Evolutionary conservation across 1,140 invertebrate genomes (phyloP).

Genomic region (Acyrthosiphon pisum): DNA sequence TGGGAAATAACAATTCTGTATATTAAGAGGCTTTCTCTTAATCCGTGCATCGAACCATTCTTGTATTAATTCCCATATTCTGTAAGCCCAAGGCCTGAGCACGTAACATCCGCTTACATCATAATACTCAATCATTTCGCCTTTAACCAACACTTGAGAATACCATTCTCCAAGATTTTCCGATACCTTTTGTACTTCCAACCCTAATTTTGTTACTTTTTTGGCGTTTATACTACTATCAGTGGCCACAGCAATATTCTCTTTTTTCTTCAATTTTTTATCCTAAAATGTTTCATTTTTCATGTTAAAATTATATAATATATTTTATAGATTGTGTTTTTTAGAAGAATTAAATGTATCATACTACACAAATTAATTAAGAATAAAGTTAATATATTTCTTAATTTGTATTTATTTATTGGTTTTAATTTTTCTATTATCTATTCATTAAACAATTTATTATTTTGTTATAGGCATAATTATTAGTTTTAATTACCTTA

Average conservation of each 20-base stretch:
- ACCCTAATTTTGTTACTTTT: constrained; percentile 89
- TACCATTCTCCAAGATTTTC: constrained; percentile 98
- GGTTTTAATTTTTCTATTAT: too few species aligned
- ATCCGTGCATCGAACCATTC: constrained; percentile 90
- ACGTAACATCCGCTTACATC: constrained; percentile 99
- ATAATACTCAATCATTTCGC: constrained; percentile 99
- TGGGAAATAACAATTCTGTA: constrained; percentile 98
- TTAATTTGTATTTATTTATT: too few species aligned
- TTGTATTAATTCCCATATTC: constrained; percentile 95
- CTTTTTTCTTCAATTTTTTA: constrained; percentile 52
- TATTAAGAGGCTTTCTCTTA: constrained; percentile 79
- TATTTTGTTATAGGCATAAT: not conserved
- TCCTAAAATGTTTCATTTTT: not conserved
- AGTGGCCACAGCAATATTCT: not conserved
- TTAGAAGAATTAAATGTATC: too few species aligned
- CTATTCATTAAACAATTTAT: too few species aligned
- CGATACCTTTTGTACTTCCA: constrained; percentile 87
- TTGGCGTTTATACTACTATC: constrained; percentile 67
- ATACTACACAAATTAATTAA: too few species aligned
- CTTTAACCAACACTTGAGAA: constrained; percentile 95
- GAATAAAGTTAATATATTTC: too few species aligned
- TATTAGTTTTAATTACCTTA: not conserved
- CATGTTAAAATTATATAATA: not conserved
- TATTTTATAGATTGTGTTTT: too few species aligned
- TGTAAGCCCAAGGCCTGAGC: constrained; percentile 92